A percentile compares a stretch with the other conserved stretches of the same genome.
Evolutionary conservation across 1,140 invertebrate species (phyloP).

Genomic region (Hyles euphorbiae): DNA sequence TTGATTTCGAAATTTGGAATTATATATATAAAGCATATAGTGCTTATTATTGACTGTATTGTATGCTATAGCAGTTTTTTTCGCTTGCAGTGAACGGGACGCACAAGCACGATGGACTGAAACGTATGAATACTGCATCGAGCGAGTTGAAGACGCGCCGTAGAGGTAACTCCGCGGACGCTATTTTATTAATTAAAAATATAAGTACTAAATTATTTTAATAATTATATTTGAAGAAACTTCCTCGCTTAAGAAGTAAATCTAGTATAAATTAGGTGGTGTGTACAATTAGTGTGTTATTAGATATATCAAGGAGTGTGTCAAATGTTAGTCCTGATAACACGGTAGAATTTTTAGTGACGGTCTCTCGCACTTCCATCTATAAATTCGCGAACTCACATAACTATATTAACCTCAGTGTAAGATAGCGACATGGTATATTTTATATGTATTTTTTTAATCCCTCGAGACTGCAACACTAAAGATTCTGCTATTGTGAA

Average conservation of each 20-base stretch:
- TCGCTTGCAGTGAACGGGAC: constrained; percentile 44
- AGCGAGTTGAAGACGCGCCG: background rate
- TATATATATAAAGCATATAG: no score
- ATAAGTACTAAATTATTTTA: constrained; percentile 73
- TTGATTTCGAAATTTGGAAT: no score
- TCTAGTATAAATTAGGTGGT: constrained; percentile 44
- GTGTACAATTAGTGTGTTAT: constrained; percentile 46
- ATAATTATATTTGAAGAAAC: constrained; percentile 61
- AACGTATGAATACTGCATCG: constrained; percentile 21
- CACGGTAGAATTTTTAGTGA: constrained; percentile 43
- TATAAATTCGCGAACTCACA: constrained; percentile 7
- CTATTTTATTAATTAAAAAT: constrained; percentile 28
- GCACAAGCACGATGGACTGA: constrained; percentile 11
- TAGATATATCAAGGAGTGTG: constrained; percentile 23
- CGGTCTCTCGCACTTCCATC: background rate
- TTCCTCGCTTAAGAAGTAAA: constrained; percentile 56
- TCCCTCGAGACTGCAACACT: constrained; percentile 22
- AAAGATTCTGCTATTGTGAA: constrained; percentile 40
- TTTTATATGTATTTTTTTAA: no score
- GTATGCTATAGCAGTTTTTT: constrained; percentile 14
- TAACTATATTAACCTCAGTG: background rate
- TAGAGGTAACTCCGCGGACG: no score
- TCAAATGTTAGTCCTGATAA: constrained; percentile 13
- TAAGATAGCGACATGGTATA: no score
- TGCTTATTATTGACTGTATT: no score